Evolutionary conservation across 2,797 vertebrate genomes (phyloP).

Genomic region (Ctenopoma kingsleyae): DNA sequence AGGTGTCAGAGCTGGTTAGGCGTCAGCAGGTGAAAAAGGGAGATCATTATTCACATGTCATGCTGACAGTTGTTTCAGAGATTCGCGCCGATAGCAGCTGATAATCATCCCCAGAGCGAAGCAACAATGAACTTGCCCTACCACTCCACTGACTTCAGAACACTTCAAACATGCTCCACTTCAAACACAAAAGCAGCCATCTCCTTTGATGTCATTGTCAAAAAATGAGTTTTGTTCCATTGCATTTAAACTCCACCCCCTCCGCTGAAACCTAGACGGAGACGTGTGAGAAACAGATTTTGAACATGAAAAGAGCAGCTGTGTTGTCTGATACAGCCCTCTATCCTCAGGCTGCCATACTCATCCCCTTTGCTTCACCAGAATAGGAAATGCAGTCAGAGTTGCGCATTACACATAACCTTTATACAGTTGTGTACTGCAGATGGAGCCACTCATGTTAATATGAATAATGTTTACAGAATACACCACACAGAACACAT

Average conservation of each 20-base stretch:
- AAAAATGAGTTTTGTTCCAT: slow-evolving; percentile 86
- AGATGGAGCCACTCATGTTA: slow-evolving; percentile 36
- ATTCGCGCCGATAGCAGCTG: slow-evolving; percentile 80
- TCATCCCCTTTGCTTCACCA: slow-evolving; percentile 43
- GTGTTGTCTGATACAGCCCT: slow-evolving; percentile 77
- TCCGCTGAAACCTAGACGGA: slow-evolving; percentile 73
- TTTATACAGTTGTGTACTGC: slow-evolving; percentile 20
- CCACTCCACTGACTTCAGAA: slow-evolving; percentile 85
- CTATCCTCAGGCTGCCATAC: slow-evolving; percentile 71
- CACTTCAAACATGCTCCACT: slow-evolving; percentile 86
- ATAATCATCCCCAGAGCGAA: slow-evolving; percentile 84
- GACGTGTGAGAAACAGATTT: slow-evolving; percentile 80
- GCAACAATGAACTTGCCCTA: slow-evolving; percentile 84
- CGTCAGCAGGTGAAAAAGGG: slow-evolving; percentile 82
- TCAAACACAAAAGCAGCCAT: slow-evolving; percentile 86
- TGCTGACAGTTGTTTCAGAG: slow-evolving; percentile 84
- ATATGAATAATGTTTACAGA: slow-evolving; percentile 47
- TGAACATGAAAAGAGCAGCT: slow-evolving; percentile 85
- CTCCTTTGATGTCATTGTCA: slow-evolving; percentile 88
- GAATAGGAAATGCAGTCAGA: slow-evolving; percentile 50
- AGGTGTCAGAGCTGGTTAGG: slow-evolving; percentile 74
- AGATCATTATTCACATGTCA: slow-evolving; percentile 87
- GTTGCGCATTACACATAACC: slow-evolving; percentile 34
- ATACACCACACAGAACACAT: slow-evolving; percentile 32
- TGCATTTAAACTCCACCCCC: slow-evolving; percentile 83